phyloP scores from a whole-genome alignment of 1,140 invertebrate genomes.

The Copidosoma floridanum region DNA sequence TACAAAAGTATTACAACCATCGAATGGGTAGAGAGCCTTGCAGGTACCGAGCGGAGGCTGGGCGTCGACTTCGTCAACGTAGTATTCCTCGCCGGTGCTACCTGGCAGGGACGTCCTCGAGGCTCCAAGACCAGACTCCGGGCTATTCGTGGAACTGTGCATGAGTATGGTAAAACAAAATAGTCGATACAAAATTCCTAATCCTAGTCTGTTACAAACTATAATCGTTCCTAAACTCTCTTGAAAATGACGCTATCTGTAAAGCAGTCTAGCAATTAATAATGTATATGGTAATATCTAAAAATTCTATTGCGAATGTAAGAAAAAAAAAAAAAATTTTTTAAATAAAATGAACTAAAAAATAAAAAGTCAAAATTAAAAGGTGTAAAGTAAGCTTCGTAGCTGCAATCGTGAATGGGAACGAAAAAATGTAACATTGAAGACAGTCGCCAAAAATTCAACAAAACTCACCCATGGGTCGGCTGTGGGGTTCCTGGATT shows the following conservation, averaged over 20 bases:
- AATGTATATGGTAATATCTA: neutral
- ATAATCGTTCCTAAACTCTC: conserved; percentile 22
- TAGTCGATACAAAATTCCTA: conserved; percentile 47
- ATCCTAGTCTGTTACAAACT: conserved; percentile 31
- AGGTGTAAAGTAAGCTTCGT: neutral
- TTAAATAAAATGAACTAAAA: no score
- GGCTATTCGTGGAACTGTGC: conserved; percentile 80
- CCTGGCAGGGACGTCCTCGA: conserved; percentile 78
- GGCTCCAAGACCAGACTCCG: conserved; percentile 80
- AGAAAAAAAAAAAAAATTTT: neutral
- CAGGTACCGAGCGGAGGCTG: conserved; percentile 82
- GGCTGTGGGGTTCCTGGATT: conserved; percentile 73
- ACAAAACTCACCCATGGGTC: conserved; percentile 64
- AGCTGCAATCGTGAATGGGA: no score
- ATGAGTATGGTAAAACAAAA: conserved; percentile 56
- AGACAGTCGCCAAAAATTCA: no score
- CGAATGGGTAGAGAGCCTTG: conserved; percentile 92
- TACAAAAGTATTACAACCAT: conserved; percentile 61
- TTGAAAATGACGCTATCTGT: conserved; percentile 9
- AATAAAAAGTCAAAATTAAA: no score
- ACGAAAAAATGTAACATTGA: conserved; percentile 4
- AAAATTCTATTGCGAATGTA: neutral
- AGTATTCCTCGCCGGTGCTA: conserved; percentile 66
- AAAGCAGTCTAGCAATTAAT: no score
- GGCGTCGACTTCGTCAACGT: conserved; percentile 70